phyloP scores from a whole-genome alignment of 1,140 invertebrate genomes.

The Habropoda laboriosa region DNA sequence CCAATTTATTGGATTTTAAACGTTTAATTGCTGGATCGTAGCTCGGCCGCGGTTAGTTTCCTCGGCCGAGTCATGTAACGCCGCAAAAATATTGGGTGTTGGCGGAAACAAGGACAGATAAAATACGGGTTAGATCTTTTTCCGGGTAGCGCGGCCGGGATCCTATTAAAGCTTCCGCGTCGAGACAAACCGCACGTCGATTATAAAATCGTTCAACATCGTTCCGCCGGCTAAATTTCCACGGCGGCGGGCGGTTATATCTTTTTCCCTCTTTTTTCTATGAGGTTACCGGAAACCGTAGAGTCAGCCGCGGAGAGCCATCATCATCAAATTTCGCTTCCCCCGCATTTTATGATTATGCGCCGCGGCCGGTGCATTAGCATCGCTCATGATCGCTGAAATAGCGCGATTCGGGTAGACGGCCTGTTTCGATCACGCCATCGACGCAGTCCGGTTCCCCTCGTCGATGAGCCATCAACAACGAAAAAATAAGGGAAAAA shows the following conservation, averaged over 20 bases:
- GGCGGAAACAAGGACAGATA: constrained; percentile 52
- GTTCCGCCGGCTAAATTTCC: constrained; percentile 48
- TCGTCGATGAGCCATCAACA: not conserved
- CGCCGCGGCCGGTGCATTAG: constrained; percentile 47
- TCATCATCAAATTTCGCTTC: constrained; percentile 63
- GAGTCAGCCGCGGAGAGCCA: constrained; percentile 51
- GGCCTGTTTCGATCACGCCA: constrained; percentile 28
- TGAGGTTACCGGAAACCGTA: constrained; percentile 58
- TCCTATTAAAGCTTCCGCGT: constrained; percentile 57
- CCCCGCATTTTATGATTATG: constrained; percentile 57
- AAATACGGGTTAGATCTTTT: constrained; percentile 59
- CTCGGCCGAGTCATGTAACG: constrained; percentile 56
- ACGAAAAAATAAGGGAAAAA: constrained; percentile 7
- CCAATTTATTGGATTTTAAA: constrained; percentile 75
- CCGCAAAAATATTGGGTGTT: constrained; percentile 67
- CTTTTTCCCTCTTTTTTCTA: constrained; percentile 44
- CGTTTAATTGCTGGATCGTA: constrained; percentile 70
- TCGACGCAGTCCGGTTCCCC: not conserved
- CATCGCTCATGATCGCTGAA: constrained; percentile 45
- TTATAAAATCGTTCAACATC: constrained; percentile 63
- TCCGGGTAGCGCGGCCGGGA: constrained; percentile 16
- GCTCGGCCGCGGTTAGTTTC: constrained; percentile 61
- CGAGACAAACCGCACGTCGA: constrained; percentile 64
- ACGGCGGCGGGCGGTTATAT: constrained; percentile 18
- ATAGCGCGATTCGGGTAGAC: constrained; percentile 8